Evolutionary conservation across 2,797 vertebrate species (phyloP), one percentile per base, ranked within the genome.

Genomic region (Neosalanx taihuensis): DNA sequence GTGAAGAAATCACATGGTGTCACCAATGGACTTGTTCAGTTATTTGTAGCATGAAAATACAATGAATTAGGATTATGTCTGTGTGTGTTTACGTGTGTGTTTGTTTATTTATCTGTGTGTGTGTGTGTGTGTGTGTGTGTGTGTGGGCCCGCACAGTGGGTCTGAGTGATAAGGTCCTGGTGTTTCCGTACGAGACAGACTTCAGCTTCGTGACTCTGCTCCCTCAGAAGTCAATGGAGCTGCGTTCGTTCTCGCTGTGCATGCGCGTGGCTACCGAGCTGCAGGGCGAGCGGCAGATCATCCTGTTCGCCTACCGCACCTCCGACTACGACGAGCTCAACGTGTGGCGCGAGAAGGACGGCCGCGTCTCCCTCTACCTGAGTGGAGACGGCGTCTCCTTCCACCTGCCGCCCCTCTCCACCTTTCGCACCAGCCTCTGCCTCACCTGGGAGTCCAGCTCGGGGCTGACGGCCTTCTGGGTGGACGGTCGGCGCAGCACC

Each of bases 241-340:
- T 93, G 29, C 79, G 20, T 26, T 92, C 91, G 69, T 92, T 94
- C 82, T 93, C 93, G 0, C 87, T 94, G 15, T 94, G 93, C 81
- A 85, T 94, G 90, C 89, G 90, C 0, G 83, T 93, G 53, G 90
- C 91, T 81, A 92, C 91, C 0, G 93, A 93, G 80, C 87, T 92
- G 64, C 85, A 89, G 0, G 91, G 88, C 3, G 90, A 92, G 6
- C 86, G 91, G 0, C 90, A 93, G 86, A 81, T 93, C 81, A 94
- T 94, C 83, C 86, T 94, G 76, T 94, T 94, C 26, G 92, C 93
- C 71, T 94, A 94, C 82, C 91, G 90, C 73, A 93, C 92, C 0
- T 64, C 89, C 0, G 89, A 92, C 86, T 92, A 91, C 0, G 93
- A 94, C 9, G 93, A 92, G 72, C 91, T 94, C 29, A 94, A 94